A percentile compares a stretch with the other conserved stretches of the same genome.
Evolutionary conservation across 2,797 vertebrate genomes (phyloP).

Genomic region (Lycodopsis pacificus): DNA sequence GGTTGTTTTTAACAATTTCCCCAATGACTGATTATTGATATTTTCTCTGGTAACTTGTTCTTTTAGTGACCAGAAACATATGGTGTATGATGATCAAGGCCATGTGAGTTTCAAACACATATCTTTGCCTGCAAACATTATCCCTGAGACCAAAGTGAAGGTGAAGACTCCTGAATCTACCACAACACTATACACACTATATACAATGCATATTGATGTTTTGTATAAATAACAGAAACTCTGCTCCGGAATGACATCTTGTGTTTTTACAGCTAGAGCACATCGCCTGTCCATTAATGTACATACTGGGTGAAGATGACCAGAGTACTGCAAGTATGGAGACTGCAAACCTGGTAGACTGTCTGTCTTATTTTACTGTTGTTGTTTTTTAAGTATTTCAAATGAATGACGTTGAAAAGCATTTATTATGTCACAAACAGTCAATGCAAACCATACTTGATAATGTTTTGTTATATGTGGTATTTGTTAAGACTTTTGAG

Average conservation of each 20-base stretch:
- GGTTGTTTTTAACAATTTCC: neutral
- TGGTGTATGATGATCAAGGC: conserved; percentile 52
- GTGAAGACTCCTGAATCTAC: conserved; percentile 35
- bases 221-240: neutral
- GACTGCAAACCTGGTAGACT: conserved; percentile 69
- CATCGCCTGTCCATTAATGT: conserved; percentile 75
- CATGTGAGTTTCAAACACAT: conserved; percentile 42
- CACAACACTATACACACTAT: neutral
- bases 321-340: conserved; percentile 46
- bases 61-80: conserved; percentile 50
- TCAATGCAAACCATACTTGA: neutral
- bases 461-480: neutral
- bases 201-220: neutral
- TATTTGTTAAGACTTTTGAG: neutral
- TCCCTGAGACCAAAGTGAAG: conserved; percentile 57
- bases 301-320: conserved; percentile 76
- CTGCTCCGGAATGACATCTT: neutral
- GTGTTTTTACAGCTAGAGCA: conserved; percentile 69
- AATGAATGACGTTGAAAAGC: neutral
- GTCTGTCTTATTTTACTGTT: neutral
- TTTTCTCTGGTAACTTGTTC: conserved; percentile 1
- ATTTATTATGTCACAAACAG: neutral
- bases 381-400: neutral
- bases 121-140: conserved; percentile 47
- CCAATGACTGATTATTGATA: neutral